A percentile compares a stretch with the other conserved stretches of the same genome.
phyloP scores from a whole-genome alignment of 2,888 invertebrate genomes.

The Unio pictorum region DNA sequence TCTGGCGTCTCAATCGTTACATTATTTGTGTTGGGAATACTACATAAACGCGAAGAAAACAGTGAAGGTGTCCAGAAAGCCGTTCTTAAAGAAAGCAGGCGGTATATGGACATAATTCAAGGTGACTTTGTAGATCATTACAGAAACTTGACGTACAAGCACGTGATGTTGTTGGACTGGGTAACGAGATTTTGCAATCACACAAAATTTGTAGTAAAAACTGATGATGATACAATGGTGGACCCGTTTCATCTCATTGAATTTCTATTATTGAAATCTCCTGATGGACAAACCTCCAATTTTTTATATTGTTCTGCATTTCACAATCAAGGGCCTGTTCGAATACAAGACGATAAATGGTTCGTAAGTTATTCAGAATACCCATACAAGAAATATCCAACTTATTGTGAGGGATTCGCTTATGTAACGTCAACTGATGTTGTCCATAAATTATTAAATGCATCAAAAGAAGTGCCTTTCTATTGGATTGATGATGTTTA shows the following conservation, averaged over 20 bases:
- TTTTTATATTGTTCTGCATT: slow-evolving; percentile 50
- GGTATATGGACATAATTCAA: slow-evolving; percentile 49
- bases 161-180: slow-evolving; percentile 63
- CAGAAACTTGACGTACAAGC: slow-evolving; percentile 67
- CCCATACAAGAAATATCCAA: slow-evolving; percentile 47
- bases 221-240: slow-evolving; percentile 69
- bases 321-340: slow-evolving; percentile 26
- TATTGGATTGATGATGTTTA: slow-evolving; percentile 63
- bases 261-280: slow-evolving; percentile 32
- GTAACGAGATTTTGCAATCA: slow-evolving; percentile 58
- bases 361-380: slow-evolving; percentile 42
- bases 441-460: slow-evolving; percentile 24
- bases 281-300: slow-evolving; percentile 23
- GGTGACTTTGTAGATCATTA: slow-evolving; percentile 66
- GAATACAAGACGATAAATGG: slow-evolving; percentile 47
- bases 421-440: slow-evolving; percentile 43
- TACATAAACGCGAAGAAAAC: slow-evolving; percentile 4
- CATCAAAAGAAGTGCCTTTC: slow-evolving; percentile 30
- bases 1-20: slow-evolving; percentile 21
- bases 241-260: slow-evolving; percentile 75
- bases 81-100: slow-evolving; percentile 27
- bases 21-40: slow-evolving; percentile 35
- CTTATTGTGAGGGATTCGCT: slow-evolving; percentile 56
- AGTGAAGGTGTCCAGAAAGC: slow-evolving; percentile 13
- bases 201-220: slow-evolving; percentile 63